phyloP scores from a whole-genome alignment of 1,140 invertebrate species.

The Gryllus bimaculatus region DNA sequence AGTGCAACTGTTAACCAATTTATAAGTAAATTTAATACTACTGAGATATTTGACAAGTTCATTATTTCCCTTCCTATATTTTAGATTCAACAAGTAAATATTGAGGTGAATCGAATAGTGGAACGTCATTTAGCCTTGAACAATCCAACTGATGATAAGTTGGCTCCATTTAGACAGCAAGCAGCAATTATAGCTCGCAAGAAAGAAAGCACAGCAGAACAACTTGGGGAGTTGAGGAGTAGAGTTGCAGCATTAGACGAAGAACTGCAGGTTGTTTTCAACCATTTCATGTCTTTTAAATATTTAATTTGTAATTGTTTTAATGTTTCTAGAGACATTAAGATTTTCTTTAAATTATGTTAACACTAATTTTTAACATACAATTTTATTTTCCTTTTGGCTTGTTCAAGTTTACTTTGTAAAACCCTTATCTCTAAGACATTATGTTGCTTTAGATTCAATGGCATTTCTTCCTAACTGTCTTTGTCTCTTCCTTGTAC shows the following conservation, averaged over 20 bases:
- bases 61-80: slow-evolving; percentile 17
- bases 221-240: slow-evolving; percentile 51
- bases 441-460: too few species aligned
- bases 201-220: slow-evolving; percentile 61
- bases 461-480: too few species aligned
- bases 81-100: slow-evolving; percentile 49
- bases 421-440: too few species aligned
- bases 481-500: too few species aligned
- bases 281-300: background rate
- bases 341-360: background rate
- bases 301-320: slow-evolving; percentile 6
- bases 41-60: background rate
- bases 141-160: slow-evolving; percentile 55
- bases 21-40: background rate
- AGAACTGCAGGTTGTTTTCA: slow-evolving; percentile 37
- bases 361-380: background rate
- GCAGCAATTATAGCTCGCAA: slow-evolving; percentile 67
- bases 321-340: background rate
- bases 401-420: too few species aligned
- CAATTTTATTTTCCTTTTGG: too few species aligned
- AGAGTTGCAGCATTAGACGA: slow-evolving; percentile 49
- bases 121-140: slow-evolving; percentile 40
- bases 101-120: slow-evolving; percentile 49
- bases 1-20: background rate
- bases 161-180: slow-evolving; percentile 74